These are phyloP conservation scores for Gadopsis marmoratus DNA, from an alignment of 2,797 vertebrate genomes.

Conservation along the genomic window DNA sequence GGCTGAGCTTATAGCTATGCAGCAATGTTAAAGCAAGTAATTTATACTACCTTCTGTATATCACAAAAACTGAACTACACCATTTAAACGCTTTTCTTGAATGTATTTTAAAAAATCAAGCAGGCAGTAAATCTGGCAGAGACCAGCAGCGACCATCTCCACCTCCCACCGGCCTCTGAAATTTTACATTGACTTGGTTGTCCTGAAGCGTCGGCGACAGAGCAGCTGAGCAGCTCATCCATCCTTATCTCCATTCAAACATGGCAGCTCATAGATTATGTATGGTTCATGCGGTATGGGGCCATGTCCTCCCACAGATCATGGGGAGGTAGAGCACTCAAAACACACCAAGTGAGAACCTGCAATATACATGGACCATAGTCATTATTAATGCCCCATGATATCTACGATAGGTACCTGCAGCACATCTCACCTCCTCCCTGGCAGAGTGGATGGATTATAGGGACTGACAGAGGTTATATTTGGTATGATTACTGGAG, in stretches of 20 bases:
- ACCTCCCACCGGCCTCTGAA: conserved; percentile 22
- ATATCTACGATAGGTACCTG: conserved; percentile 36
- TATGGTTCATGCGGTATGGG: conserved; percentile 58
- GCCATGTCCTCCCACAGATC: conserved; percentile 59
- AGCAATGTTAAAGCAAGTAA: background rate
- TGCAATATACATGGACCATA: conserved; percentile 43
- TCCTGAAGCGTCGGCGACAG: conserved; percentile 36
- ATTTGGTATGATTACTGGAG: conserved; percentile 12
- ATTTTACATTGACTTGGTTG: conserved; percentile 29
- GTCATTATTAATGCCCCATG: conserved; percentile 63
- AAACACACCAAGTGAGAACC: conserved; percentile 39
- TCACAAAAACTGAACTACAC: background rate
- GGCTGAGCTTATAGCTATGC: background rate
- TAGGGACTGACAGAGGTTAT: conserved; percentile 14
- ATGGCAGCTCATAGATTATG: conserved; percentile 72
- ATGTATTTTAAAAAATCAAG: background rate
- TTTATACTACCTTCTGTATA: background rate
- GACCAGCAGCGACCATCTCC: conserved; percentile 1
- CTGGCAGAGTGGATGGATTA: conserved; percentile 22
- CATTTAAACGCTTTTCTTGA: background rate
- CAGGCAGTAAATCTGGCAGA: conserved; percentile 17
- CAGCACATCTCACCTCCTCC: conserved; percentile 24
- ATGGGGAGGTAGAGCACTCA: conserved; percentile 41
- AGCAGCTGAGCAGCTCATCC: conserved; percentile 34
- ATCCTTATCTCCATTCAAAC: conserved; percentile 62